Base-by-base conservation (phyloP, 2,888 invertebrate genomes). In the Seira sanloemensis region DNA sequence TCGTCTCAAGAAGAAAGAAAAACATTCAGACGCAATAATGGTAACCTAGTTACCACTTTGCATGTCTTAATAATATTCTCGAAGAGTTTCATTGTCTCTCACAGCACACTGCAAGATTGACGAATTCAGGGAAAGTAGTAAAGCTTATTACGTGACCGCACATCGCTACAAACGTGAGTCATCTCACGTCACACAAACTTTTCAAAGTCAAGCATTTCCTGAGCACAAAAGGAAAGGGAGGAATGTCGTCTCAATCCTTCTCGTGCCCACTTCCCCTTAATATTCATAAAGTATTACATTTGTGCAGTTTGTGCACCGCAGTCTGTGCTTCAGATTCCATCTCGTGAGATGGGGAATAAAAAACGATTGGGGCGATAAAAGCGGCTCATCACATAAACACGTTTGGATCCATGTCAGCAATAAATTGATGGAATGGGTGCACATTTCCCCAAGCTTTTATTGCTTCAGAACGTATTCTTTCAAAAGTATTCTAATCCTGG, bases 251-350 rank as follows among this genome's bases (percentile, higher is more conserved):
- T 12, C 9, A 58, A 58, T 9, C 58, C 2, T 18, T 58, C 2
- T 58, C n/a, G 62, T 62, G 19, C 12, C 21, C 19, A 62, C 23
- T 62, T 62, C n/a, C 21, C 62, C 21, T 62, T 62, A 62, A 62
- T 62, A 62, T 62, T 62, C 62, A 62, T 62, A 62, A 62, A 62
- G 21, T 21, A 62, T 4, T 62, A 62, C 19, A 62, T 62, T 62
- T 12, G 16, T 62, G 62, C 21, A 37, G 21, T 62, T 62, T 62
- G 62, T 21, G 21, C 62, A 21, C 21, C 62, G 21, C 62, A 21
- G 7, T 23, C 5, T 37, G 12, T 5, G 37, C 12, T 37, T 37
- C 12, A 9, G 12, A 12, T 37, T 37, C 12, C 37, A 37, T 37
- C 37, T 37, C 5, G 37, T 9, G 37, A 9, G 12, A 9, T 37